Evolutionary conservation across 2,888 invertebrate genomes (phyloP), one percentile per base, ranked within the genome.

Genomic region (Tromatobia lineatoria): DNA sequence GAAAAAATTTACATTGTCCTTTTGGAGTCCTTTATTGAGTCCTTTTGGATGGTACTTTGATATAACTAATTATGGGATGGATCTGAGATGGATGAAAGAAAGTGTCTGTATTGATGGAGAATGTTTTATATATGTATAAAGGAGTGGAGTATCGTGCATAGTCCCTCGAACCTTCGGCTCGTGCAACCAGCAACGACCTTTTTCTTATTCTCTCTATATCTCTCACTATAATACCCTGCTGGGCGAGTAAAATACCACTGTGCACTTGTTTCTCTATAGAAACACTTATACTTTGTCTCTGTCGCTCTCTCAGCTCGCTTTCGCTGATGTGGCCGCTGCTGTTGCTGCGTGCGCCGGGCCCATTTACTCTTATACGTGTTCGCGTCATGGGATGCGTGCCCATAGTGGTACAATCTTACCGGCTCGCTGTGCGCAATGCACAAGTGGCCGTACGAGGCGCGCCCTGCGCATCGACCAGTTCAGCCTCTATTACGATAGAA

Each of bases 361-460:
- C 83, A 73, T 83, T 80, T 77, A 83, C 61, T 82, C 59, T 18
- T 47, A 67, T 77, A 61, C 73, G 61, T 66, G 83, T 69, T 61
- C 70, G 80, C 70, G 45, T 74, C 73, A 70, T 67, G 73, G 69
- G 80, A 76, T 77, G 75, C 76, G 79, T 77, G 80, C 73, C 67
- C 83, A 80, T 77, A 69, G 80, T 77, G 61, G 59, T 79, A 80
- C 76, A 83, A 83, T 83, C 80, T 80, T 77, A 73, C 67, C 29
- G 52, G 67, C 73, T 18, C 47, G 52, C 66, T 52, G 52, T 67
- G 66, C 64, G 76, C 71, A 67, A 76, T 64, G 64, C 38, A 70
- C 25, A 79, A 82, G 77, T 11, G 59, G 38, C 18, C 47, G 57
- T 38, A 13, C 23, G 80, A 57, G 64, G 15, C 54, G 52, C 52